These are phyloP conservation scores for Clytia hemisphaerica DNA, from an alignment of 30 jellyfish, hydroid and myxozoan genomes.

Conservation along the genomic window DNA sequence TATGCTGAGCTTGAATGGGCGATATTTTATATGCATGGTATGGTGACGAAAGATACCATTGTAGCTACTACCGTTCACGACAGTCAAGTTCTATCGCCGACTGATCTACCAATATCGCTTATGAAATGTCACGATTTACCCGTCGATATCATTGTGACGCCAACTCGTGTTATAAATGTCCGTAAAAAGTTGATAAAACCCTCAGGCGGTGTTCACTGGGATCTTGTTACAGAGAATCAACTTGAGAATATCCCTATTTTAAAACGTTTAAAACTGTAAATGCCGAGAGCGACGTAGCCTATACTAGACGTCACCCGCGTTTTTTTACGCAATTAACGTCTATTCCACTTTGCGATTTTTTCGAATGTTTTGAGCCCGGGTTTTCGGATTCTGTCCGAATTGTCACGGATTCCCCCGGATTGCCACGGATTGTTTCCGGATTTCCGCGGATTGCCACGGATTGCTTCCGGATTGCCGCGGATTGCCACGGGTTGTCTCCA, in stretches of 20 bases:
- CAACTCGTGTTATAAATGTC: slow-evolving; percentile 2
- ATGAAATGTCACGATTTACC: neutral
- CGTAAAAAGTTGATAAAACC: slow-evolving; percentile 6
- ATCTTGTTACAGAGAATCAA: slow-evolving; percentile 2
- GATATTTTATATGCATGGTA: slow-evolving; percentile 49
- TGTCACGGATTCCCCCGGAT: too few relatives aligned
- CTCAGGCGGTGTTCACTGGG: neutral
- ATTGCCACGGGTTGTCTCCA: too few relatives aligned
- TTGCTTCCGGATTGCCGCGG: too few relatives aligned
- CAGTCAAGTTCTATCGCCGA: slow-evolving; percentile 36
- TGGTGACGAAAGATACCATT: slow-evolving; percentile 38
- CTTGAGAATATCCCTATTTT: neutral
- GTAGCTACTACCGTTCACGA: slow-evolving; percentile 59
- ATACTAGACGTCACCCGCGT: too few relatives aligned
- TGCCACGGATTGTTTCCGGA: too few relatives aligned
- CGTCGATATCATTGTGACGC: slow-evolving; percentile 20
- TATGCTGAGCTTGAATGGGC: slow-evolving; percentile 80
- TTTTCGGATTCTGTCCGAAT: too few relatives aligned
- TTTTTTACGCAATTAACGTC: too few relatives aligned
- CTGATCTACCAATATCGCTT: neutral
- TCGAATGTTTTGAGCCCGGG: too few relatives aligned
- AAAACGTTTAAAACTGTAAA: neutral
- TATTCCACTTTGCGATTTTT: too few relatives aligned
- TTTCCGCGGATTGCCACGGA: too few relatives aligned
- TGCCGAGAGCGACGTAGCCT: neutral